Conservation (phyloP, 2,888 invertebrate genomes). For the Stenichneumon culpator region DNA sequence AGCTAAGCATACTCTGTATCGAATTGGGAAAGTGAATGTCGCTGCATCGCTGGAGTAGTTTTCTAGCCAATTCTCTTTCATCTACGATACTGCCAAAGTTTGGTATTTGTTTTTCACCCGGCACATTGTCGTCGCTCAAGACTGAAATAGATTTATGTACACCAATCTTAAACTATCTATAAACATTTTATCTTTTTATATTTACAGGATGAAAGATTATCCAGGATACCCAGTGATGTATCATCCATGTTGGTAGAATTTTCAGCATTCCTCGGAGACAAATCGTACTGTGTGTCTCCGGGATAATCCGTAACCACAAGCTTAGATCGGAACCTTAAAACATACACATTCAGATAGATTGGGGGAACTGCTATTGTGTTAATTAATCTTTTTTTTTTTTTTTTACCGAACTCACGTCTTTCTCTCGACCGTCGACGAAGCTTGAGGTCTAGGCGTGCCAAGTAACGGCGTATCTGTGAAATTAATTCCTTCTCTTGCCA, state of each 20-base stretch:
- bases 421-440: slow-evolving; percentile 84
- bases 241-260: slow-evolving; percentile 67
- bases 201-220: slow-evolving; percentile 78
- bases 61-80: slow-evolving; percentile 79
- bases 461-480: slow-evolving; percentile 79
- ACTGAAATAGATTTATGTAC: slow-evolving; percentile 69
- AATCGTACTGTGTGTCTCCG: slow-evolving; percentile 28
- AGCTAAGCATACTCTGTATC: slow-evolving; percentile 18
- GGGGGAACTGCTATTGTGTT: neutral
- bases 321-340: slow-evolving; percentile 43
- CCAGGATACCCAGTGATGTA: slow-evolving; percentile 79
- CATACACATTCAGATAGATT: neutral
- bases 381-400: neutral
- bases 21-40: slow-evolving; percentile 51
- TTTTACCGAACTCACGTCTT: slow-evolving; percentile 76
- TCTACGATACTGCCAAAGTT: slow-evolving; percentile 65
- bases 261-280: slow-evolving; percentile 46
- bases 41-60: slow-evolving; percentile 78
- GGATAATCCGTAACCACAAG: slow-evolving; percentile 15
- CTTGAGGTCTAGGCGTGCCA: slow-evolving; percentile 84
- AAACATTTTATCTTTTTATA: neutral
- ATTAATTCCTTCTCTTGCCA: slow-evolving; percentile 66
- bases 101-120: slow-evolving; percentile 65
- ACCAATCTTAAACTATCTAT: neutral
- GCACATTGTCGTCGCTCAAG: slow-evolving; percentile 71